Base-by-base conservation (phyloP, 2,113 vertebrate species). In the Laticauda laticaudata region DNA sequence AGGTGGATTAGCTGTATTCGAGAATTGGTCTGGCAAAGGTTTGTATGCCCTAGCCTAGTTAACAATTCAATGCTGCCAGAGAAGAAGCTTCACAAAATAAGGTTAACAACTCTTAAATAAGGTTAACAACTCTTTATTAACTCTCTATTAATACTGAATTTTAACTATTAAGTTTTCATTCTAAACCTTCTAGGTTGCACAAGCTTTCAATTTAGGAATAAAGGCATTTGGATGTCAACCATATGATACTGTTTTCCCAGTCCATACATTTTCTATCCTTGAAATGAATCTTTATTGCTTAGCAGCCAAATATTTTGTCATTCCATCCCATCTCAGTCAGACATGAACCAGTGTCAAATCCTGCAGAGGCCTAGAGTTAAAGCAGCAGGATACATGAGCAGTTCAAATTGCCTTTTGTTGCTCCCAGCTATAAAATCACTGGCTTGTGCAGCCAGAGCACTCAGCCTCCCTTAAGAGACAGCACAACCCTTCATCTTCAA, bases 401-500 rank as follows among this genome's bases (percentile, higher is more conserved):
- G 95, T 92, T 92, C 96, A 97, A 97, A 97, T 96, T 93, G 94
- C 96, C 95, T 96, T 97, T 96, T 92, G 92, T 21, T 91, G 96
- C 95, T 97, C 96, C 96, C 96, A 96, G 94, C 95, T 94, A 96
- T 90, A 94, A 87, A 95, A 94, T 97, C 94, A 92, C 95, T 94
- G 86, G 92, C 89, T 93, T 29, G 90, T 94, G 91, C 90, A 94
- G 92, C 59, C 75, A 91, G 93, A 93, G 94, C 93, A 92, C 93
- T 96, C 95, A 20, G 75, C 86, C 23, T 9, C 92, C 96, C 93
- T 93, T 96, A 96, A 97, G 93, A 93, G 90, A 89, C 39, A 90
- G 75, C 92, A 94, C 69, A 94, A 94, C 96, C 96, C 96, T 96
- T 95, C 88, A 95, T 95, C 94, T 96, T 96, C 94, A 94, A 95